Conservation (phyloP, 2,888 invertebrate genomes). For the Tetranychus truncatus region DNA sequence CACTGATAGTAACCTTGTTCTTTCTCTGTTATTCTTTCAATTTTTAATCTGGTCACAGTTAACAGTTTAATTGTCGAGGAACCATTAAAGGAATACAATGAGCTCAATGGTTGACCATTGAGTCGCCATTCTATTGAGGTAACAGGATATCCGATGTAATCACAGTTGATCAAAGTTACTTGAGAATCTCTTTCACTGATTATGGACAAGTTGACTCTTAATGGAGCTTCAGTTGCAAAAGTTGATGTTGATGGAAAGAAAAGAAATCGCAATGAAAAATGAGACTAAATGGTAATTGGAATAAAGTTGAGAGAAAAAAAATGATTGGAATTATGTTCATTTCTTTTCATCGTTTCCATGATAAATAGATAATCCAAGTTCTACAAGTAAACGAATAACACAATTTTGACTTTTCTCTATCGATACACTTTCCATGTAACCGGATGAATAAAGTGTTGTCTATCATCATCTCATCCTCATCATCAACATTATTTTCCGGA, state of each 20-base stretch:
- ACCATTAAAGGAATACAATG: conserved; percentile 1
- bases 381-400: background rate
- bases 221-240: background rate
- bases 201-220: background rate
- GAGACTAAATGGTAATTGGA: background rate
- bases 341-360: background rate
- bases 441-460: background rate
- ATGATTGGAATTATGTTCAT: background rate
- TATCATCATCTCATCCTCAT: background rate
- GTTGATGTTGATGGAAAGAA: background rate
- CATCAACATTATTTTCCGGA: background rate
- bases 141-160: conserved; percentile 27
- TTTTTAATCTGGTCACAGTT: background rate
- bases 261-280: background rate
- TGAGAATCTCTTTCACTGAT: background rate
- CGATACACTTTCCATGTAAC: background rate
- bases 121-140: conserved; percentile 26
- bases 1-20: conserved; percentile 8
- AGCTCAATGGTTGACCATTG: conserved; percentile 13
- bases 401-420: background rate
- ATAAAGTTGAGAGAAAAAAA: background rate
- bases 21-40: background rate
- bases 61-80: background rate
- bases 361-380: background rate
- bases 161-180: conserved; percentile 24